A percentile compares a stretch with the other conserved stretches of the same genome.
These are phyloP conservation scores for Carlito syrichta DNA, from an alignment of 2,113 vertebrate genomes.

Conservation along the genomic window DNA sequence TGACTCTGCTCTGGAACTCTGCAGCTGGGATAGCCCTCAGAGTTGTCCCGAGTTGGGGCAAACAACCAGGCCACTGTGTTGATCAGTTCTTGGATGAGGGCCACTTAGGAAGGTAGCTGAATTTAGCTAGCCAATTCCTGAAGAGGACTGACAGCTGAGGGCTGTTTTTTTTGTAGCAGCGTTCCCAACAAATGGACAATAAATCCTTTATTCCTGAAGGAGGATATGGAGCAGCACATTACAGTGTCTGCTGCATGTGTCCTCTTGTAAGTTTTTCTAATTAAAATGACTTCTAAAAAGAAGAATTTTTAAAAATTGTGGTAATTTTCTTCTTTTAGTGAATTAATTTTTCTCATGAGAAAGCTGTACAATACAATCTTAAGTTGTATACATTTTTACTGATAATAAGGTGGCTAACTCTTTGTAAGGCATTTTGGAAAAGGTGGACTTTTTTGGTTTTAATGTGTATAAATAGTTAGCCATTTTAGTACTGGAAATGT, in stretches of 20 bases:
- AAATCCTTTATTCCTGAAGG: conserved; percentile 3
- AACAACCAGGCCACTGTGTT: not conserved
- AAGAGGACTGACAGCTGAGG: conserved; percentile 40
- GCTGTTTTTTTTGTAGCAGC: conserved; percentile 40
- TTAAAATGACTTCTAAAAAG: not conserved
- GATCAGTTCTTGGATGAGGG: not conserved
- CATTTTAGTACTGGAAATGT: not conserved
- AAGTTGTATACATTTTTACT: not conserved
- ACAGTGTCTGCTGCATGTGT: not conserved
- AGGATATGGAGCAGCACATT: not conserved
- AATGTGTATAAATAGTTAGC: conserved; percentile 18
- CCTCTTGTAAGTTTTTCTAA: not conserved
- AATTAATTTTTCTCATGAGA: not conserved
- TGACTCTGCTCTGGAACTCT: not conserved
- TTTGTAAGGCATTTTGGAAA: conserved; percentile 40
- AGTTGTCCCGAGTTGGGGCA: not conserved
- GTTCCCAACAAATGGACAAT: not conserved
- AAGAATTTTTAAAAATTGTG: not conserved
- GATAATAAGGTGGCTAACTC: not conserved
- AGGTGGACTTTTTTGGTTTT: not conserved
- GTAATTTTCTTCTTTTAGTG: not conserved
- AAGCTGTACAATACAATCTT: not conserved
- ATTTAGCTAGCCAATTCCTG: conserved; percentile 7
- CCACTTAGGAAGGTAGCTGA: conserved; percentile 5
- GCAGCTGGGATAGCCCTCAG: not conserved